Evolutionary conservation across 2,113 vertebrate species (phyloP).

Genomic region (Dasyurus viverrinus): DNA sequence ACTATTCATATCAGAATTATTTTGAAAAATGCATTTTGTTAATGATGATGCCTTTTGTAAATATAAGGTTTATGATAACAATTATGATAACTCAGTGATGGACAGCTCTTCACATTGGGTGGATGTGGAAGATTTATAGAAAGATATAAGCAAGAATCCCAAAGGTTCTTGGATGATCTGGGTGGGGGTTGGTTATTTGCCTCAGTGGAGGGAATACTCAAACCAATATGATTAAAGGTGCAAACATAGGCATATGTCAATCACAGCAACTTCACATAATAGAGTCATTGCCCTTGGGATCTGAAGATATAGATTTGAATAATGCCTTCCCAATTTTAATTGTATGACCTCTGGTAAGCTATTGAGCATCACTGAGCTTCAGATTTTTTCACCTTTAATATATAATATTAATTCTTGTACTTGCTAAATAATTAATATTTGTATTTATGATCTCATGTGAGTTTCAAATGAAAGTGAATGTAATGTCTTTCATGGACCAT

Average conservation of each 20-base stretch:
- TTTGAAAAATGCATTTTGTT: neutral
- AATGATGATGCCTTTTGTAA: neutral
- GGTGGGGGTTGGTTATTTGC: neutral
- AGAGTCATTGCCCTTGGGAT: neutral
- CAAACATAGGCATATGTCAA: neutral
- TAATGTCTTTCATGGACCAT: constrained; percentile 3
- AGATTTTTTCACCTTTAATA: neutral
- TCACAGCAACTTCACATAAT: neutral
- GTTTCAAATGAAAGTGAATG: constrained; percentile 8
- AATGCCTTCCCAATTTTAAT: neutral
- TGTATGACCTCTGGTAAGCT: neutral
- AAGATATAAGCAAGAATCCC: neutral
- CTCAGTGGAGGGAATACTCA: neutral
- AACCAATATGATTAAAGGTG: neutral
- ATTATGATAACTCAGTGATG: neutral
- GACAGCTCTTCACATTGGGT: neutral
- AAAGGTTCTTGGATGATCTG: neutral
- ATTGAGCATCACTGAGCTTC: neutral
- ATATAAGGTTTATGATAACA: neutral
- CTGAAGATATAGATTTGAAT: neutral
- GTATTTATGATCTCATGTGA: neutral
- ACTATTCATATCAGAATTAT: neutral
- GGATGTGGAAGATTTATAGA: neutral
- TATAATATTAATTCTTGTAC: neutral
- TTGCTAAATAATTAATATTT: neutral